Base-by-base conservation (phyloP, 2,113 vertebrate genomes). In the Calidris pugnax region DNA sequence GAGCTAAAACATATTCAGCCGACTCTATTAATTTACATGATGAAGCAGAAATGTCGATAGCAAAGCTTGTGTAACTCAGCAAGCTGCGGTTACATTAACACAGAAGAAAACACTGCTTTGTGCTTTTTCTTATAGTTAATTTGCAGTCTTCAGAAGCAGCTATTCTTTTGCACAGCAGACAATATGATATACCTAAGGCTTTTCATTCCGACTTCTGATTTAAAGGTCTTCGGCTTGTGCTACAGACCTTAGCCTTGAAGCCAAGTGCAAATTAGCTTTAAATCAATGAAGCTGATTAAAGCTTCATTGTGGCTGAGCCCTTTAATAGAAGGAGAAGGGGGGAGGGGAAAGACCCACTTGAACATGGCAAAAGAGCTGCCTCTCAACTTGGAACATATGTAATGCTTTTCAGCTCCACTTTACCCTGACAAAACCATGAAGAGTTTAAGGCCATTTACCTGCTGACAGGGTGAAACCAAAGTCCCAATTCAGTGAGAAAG, bases 261-360 rank as follows among this genome's bases (percentile, higher is more conserved):
- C 98, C 97, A 98, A 98, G 98, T 98, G 97, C 97, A 98, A 98
- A 98, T 98, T 98, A 98, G 98, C 97, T 98, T 98, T 98, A 98
- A 98, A 98, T 98, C 98, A 98, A 98, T 98, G 97, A 98, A 98
- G 98, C 98, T 98, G 98, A 98, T 98, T 98, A 98, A 98, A 98
- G 97, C 97, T 95, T 93, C 96, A 97, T 98, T 98, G 98, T 98
- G 94, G 91, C 87, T 60, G 87, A 97, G 93, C 94, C 92, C 87
- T 98, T 95, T 98, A 98, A 97, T 93, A 98, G 97, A 94, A 97
- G 95, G 80, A 90, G 93, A 73, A 87, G 0, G 35, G 64, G 94
- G 63, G 81, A 79, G 53, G 89, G 86, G 92, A 95, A 97, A 95
- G 94, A 97, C 88, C 95, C 98, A 98, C 98, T 98, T 98, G 97